A percentile compares a stretch with the other conserved stretches of the same genome.
Conservation (phyloP, 2,113 vertebrate genomes). For the Naja naja region DNA sequence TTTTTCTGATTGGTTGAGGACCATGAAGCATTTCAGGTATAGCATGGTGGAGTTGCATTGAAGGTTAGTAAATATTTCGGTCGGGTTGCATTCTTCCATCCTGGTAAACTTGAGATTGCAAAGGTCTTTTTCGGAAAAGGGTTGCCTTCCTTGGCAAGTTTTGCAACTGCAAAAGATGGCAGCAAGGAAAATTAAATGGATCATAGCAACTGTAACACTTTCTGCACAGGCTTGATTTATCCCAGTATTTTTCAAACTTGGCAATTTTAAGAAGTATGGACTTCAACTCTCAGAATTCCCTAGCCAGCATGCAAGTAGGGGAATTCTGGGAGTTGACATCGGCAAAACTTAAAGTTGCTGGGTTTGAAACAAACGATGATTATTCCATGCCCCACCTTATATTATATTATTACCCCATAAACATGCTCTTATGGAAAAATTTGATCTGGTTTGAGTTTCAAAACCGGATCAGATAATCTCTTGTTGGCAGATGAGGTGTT, state of each 20-base stretch:
- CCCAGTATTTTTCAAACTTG: background rate
- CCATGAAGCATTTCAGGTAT: conserved; percentile 77
- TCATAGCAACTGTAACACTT: background rate
- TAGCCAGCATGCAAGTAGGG: background rate
- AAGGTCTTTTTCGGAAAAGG: background rate
- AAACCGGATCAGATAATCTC: background rate
- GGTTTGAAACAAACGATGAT: background rate
- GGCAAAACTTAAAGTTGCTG: background rate
- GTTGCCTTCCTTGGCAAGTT: conserved; percentile 12
- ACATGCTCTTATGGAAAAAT: background rate
- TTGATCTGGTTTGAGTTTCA: background rate
- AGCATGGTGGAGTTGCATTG: conserved; percentile 49
- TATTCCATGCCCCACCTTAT: background rate
- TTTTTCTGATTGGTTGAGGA: conserved; percentile 67
- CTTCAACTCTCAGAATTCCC: background rate
- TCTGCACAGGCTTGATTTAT: background rate
- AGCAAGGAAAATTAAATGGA: background rate
- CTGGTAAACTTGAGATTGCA: background rate
- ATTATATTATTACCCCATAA: background rate
- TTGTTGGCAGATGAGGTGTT: background rate
- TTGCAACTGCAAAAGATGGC: conserved; percentile 26
- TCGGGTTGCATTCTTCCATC: conserved; percentile 56
- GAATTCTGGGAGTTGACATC: background rate
- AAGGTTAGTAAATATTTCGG: conserved; percentile 28
- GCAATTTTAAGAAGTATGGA: background rate